These are phyloP conservation scores for Archilochus colubris DNA, from an alignment of 2,113 vertebrate genomes.

Conservation along the genomic window DNA sequence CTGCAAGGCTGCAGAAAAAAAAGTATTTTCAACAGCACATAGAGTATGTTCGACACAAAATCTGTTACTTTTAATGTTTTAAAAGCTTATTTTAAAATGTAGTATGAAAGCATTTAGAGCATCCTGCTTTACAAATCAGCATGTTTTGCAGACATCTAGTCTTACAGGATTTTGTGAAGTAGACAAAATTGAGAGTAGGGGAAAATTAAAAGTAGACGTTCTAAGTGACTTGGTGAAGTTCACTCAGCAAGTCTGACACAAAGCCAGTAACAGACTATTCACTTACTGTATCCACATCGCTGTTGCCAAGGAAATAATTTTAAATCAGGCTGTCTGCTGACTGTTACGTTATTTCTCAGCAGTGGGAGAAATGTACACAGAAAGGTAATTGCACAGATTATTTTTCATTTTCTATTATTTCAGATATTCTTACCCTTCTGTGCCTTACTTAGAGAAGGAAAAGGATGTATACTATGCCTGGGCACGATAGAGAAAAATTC, in stretches of 20 bases:
- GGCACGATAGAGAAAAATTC: not conserved
- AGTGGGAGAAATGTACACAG: not conserved
- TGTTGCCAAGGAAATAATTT: not conserved
- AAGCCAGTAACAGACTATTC: not conserved
- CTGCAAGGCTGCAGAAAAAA: not conserved
- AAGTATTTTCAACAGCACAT: not conserved
- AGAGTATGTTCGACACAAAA: not conserved
- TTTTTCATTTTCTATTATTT: constrained; percentile 2
- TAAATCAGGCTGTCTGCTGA: not conserved
- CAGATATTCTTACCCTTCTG: not conserved
- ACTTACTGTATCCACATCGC: not conserved
- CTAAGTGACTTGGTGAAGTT: not conserved
- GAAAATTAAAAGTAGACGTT: not conserved
- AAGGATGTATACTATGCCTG: not conserved
- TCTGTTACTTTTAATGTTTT: not conserved
- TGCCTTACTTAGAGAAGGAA: not conserved
- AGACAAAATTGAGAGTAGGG: not conserved
- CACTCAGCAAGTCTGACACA: not conserved
- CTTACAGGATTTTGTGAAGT: not conserved
- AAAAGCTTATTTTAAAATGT: not conserved
- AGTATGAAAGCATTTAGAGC: not conserved
- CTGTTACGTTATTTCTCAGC: not conserved
- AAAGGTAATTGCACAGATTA: not conserved
- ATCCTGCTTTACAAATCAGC: not conserved
- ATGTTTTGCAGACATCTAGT: not conserved